Evolutionary conservation across 2,797 vertebrate genomes (phyloP).

Genomic region (Margarornis squamiger): DNA sequence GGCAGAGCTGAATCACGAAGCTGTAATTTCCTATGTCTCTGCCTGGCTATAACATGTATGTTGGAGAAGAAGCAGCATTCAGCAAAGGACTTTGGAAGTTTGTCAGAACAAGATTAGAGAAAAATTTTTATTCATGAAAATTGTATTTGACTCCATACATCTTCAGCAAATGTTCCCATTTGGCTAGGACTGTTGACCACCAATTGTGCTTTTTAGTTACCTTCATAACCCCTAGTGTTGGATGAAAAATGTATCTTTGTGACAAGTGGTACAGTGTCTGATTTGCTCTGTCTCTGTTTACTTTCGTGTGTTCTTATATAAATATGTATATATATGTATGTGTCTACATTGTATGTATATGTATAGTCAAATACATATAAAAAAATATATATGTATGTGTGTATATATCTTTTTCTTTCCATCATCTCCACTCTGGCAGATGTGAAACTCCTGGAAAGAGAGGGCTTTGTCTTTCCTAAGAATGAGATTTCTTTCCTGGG

Average conservation of each 20-base stretch:
- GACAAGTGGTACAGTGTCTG: neutral
- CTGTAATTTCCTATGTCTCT: neutral
- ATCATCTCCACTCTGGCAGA: neutral
- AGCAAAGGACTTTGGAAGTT: neutral
- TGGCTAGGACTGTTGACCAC: neutral
- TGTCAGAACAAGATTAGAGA: neutral
- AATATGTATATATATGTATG: neutral
- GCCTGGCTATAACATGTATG: neutral
- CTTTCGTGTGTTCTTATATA: neutral
- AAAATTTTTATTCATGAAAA: neutral
- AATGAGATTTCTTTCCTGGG: neutral
- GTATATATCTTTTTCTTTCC: neutral
- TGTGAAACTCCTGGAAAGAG: neutral
- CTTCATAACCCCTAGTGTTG: neutral
- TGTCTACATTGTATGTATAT: neutral
- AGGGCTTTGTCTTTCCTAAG: neutral
- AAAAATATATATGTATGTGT: neutral
- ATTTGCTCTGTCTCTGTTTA: neutral
- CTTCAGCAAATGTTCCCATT: neutral
- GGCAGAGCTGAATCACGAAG: neutral
- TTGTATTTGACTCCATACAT: neutral
- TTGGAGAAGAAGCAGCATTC: neutral
- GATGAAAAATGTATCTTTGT: neutral
- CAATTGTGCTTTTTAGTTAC: neutral
- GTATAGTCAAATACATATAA: neutral